Percentiles rank a stretch among this genome's conserved stretches.
Evolutionary conservation across 1,140 invertebrate species (phyloP).

Genomic region (Heterodera schachtii): DNA sequence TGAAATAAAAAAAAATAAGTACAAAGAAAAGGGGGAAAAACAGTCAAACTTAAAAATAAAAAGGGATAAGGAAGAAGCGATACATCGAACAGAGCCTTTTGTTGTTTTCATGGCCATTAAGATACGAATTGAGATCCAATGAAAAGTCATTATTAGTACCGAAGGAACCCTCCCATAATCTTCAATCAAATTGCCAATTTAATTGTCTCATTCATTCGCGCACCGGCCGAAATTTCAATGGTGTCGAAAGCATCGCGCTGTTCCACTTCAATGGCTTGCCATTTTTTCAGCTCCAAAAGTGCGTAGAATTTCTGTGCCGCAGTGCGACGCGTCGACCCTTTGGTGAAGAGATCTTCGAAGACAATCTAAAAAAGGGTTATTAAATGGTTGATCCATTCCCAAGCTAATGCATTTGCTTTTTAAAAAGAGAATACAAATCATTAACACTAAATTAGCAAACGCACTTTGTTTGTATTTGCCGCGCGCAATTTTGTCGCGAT

Average conservation of each 20-base stretch:
- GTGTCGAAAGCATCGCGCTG: constrained; percentile 48
- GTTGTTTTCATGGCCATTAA: no score
- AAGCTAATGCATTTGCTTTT: constrained; percentile 11
- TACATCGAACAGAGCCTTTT: no score
- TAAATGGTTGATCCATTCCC: neutral
- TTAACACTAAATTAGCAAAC: constrained; percentile 1
- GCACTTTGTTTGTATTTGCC: constrained; percentile 42
- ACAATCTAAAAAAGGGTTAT: constrained; percentile 45
- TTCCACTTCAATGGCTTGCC: constrained; percentile 66
- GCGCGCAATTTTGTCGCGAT: constrained; percentile 40
- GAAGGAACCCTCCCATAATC: no score
- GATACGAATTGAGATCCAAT: no score
- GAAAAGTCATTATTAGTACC: no score
- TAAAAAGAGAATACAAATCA: neutral
- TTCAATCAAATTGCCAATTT: neutral
- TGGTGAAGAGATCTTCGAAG: constrained; percentile 52
- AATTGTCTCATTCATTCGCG: constrained; percentile 38
- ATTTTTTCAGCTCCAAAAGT: constrained; percentile 68
- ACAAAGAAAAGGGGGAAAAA: no score
- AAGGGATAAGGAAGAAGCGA: no score
- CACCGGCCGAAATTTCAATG: constrained; percentile 47
- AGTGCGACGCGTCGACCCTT: constrained; percentile 66
- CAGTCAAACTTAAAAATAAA: no score
- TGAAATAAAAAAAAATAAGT: no score
- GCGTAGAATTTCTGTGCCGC: constrained; percentile 70